Evolutionary conservation across 1,140 invertebrate genomes (phyloP), one percentile per base, ranked within the genome.

Genomic region (Samia ricini): DNA sequence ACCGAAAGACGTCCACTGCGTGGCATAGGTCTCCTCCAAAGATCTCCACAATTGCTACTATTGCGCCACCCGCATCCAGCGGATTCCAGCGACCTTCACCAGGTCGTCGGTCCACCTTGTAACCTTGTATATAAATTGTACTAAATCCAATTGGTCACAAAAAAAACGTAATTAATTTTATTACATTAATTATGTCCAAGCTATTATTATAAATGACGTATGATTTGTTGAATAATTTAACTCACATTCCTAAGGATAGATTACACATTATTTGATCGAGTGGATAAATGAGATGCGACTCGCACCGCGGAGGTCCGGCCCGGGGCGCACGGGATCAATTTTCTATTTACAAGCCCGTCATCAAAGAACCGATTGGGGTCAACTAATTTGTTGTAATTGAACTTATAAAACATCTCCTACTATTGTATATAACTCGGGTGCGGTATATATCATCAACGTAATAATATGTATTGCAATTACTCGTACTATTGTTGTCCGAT

Each of bases 351-450:
- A 79, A 71, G 69, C 70, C 63, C 59, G 56, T 68, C 71, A 81
- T 85, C 81, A 86, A 88, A 84, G 82, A 69, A 72, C 79, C 74
- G 77, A 77, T 72, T 71, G 64, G 63, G 64, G 63, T 69, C 60
- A 58, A 72, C 77, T 88, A 88, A 86, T 86, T 88, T 78, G 74
- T 81, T 67, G 79, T 84, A 85, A 85, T 82, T 79, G 79, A 72
- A 79, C 73, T 60, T 66, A 69, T 63, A 68, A 68, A 68, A 58
- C 26, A 57, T 61, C 48, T 57, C n/a, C n/a, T 64, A 49, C 55
- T 56, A 26, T 12, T 2, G 29, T 56, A 12, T 52, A 52, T 52
- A 22, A 23, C 12, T 22, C 51, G 20, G 20, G 4, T 15, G 33
- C 33, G 1, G 12, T 42, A 15, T 15, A 42, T 42, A 42, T 15